These are phyloP conservation scores for Cetoscarus ocellatus DNA, from an alignment of 2,797 vertebrate genomes.

Conservation along the genomic window DNA sequence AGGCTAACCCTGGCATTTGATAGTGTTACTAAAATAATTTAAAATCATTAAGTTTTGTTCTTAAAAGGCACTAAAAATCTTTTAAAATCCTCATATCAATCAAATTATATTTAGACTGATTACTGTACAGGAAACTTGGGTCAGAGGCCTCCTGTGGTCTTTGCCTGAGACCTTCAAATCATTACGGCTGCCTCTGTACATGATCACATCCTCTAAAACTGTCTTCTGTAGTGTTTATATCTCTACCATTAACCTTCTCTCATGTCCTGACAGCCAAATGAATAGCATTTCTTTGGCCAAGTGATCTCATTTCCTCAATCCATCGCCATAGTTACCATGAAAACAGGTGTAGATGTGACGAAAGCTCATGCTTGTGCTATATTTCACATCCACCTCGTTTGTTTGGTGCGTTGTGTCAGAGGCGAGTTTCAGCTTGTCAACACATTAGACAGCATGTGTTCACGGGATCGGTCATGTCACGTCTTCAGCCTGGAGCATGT, in stretches of 20 bases:
- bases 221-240: neutral
- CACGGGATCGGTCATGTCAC: slow-evolving; percentile 10
- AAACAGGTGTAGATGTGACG: slow-evolving; percentile 32
- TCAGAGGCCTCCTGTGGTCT: no score
- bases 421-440: slow-evolving; percentile 29
- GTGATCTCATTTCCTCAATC: slow-evolving; percentile 1
- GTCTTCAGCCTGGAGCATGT: slow-evolving; percentile 9
- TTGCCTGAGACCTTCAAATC: no score
- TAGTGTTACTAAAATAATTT: no score
- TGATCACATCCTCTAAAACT: no score
- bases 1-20: no score
- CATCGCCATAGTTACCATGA: slow-evolving; percentile 1
- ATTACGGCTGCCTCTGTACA: no score
- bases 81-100: no score
- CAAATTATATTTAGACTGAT: no score
- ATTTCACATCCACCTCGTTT: slow-evolving; percentile 5
- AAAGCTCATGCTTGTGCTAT: slow-evolving; percentile 9
- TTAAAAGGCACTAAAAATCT: no score
- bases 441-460: slow-evolving; percentile 13
- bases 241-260: neutral
- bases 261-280: slow-evolving; percentile 8
- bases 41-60: no score
- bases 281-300: slow-evolving; percentile 16
- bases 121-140: no score
- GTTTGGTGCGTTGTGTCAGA: slow-evolving; percentile 15